Evolutionary conservation across 2,888 invertebrate species (phyloP).

Genomic region (Cybosia mesomella): DNA sequence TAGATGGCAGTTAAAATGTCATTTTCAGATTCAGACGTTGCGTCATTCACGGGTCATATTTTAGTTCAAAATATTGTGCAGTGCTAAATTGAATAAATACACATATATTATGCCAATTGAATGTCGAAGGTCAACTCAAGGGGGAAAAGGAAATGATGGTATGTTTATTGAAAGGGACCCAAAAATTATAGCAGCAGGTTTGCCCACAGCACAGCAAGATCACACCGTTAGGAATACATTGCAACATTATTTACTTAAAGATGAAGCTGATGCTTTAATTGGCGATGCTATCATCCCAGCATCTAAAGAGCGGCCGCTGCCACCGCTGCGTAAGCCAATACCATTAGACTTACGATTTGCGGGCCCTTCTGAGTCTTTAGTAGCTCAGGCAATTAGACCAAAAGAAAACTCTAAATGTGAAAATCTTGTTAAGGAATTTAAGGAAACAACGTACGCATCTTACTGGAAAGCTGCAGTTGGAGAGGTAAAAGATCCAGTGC

Average conservation of each 20-base stretch:
- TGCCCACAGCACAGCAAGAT: constrained; percentile 70
- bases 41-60: not conserved
- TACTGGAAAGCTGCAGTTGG: constrained; percentile 76
- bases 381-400: constrained; percentile 66
- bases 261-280: constrained; percentile 74
- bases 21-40: not conserved
- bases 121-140: constrained; percentile 67
- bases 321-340: constrained; percentile 67
- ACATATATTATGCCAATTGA: constrained; percentile 63
- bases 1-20: not conserved
- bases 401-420: constrained; percentile 72
- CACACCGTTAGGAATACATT: constrained; percentile 62
- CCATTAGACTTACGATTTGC: constrained; percentile 65
- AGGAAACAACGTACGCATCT: constrained; percentile 71
- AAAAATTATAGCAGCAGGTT: constrained; percentile 75
- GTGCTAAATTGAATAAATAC: not conserved
- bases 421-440: constrained; percentile 70
- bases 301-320: constrained; percentile 60
- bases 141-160: constrained; percentile 78
- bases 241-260: constrained; percentile 73
- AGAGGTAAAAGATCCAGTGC: constrained; percentile 63
- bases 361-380: constrained; percentile 60
- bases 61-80: not conserved
- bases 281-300: constrained; percentile 71
- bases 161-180: constrained; percentile 74